phyloP scores from a whole-genome alignment of 2,113 vertebrate genomes.

The Oryzias melastigma region DNA sequence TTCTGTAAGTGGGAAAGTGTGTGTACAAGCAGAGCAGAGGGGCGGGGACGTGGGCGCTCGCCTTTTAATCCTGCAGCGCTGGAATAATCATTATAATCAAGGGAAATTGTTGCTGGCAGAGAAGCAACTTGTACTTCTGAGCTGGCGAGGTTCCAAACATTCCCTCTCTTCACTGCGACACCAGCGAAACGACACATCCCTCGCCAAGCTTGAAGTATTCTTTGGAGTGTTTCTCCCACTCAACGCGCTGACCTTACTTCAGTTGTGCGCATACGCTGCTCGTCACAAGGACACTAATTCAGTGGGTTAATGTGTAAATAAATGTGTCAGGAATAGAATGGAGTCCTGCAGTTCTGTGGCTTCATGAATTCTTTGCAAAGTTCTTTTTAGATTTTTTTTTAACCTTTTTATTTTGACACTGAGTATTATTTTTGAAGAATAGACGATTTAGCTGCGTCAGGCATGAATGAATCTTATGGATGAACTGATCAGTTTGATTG shows the following conservation, averaged over 20 bases:
- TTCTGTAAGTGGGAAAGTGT: slow-evolving; percentile 83
- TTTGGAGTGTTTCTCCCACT: neutral
- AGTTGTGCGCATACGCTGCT: no score
- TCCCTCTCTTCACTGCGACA: slow-evolving; percentile 15
- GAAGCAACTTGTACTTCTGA: neutral
- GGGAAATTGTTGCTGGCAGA: slow-evolving; percentile 7
- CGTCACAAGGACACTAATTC: no score
- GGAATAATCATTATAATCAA: slow-evolving; percentile 4
- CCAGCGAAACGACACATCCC: slow-evolving; percentile 8
- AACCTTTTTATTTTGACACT: no score
- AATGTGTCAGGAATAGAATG: no score
- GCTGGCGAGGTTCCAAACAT: slow-evolving; percentile 1
- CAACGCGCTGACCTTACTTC: slow-evolving; percentile 32
- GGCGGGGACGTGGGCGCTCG: neutral
- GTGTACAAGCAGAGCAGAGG: neutral
- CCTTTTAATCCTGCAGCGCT: neutral
- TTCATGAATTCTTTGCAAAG: no score
- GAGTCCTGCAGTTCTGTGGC: no score
- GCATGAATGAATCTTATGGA: no score
- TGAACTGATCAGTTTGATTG: no score
- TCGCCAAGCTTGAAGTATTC: slow-evolving; percentile 2
- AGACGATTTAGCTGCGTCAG: no score
- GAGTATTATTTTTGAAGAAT: no score
- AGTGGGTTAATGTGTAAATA: no score
- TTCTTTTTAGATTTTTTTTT: no score